phyloP scores from a whole-genome alignment of 2,797 vertebrate species.

The Microctenopoma steveboyesi region DNA sequence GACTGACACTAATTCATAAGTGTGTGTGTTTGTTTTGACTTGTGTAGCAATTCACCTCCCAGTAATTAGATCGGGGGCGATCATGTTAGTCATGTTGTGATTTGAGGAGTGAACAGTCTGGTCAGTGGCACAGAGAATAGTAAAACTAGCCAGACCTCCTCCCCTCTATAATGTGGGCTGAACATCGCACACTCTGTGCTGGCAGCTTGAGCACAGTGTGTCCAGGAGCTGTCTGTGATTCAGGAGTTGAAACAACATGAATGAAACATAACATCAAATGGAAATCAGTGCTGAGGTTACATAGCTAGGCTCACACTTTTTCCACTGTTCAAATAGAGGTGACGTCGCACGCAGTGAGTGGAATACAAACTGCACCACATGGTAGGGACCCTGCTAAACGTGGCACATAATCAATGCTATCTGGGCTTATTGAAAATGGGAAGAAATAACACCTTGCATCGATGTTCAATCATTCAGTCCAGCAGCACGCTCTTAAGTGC shows the following conservation, averaged over 20 bases:
- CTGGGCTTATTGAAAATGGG: neutral
- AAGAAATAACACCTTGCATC: constrained; percentile 3
- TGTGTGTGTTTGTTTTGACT: no score
- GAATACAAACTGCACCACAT: neutral
- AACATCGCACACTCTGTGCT: neutral
- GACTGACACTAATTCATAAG: neutral
- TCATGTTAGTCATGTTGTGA: no score
- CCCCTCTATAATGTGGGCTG: neutral
- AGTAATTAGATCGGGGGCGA: neutral
- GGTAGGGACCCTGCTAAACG: neutral
- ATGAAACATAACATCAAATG: no score
- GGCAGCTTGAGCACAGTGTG: neutral
- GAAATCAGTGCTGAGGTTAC: neutral
- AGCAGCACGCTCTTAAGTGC: neutral
- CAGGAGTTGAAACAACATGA: neutral
- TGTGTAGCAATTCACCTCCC: neutral
- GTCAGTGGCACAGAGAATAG: neutral
- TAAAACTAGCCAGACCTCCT: neutral
- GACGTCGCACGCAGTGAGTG: neutral
- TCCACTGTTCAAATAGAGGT: neutral
- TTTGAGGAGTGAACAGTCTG: neutral
- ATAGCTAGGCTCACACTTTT: neutral
- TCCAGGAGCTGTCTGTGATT: neutral
- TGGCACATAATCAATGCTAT: neutral
- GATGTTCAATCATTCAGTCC: neutral